Evolutionary conservation across 2,888 invertebrate genomes (phyloP).

Genomic region (Oscheius myriophilus): DNA sequence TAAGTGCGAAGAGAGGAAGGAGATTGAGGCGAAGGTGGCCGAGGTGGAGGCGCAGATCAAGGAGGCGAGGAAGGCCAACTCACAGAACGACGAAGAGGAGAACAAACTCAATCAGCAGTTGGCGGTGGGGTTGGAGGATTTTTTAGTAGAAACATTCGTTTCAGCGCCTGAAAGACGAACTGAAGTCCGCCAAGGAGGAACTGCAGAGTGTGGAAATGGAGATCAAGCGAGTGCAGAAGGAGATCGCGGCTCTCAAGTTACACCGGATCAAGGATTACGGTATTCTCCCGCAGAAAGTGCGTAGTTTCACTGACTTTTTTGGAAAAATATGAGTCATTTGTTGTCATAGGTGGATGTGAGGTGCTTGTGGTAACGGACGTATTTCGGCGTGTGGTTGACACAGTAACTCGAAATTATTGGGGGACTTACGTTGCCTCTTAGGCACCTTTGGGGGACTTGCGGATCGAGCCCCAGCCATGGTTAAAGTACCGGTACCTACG

Average conservation of each 20-base stretch:
- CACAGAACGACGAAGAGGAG: slow-evolving; percentile 14
- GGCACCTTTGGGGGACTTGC: too few species aligned
- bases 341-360: too few species aligned
- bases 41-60: slow-evolving; percentile 3
- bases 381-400: too few species aligned
- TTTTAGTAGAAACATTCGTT: background rate
- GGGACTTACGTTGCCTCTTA: too few species aligned
- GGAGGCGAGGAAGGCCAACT: slow-evolving; percentile 11
- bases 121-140: too few species aligned
- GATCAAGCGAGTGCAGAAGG: background rate
- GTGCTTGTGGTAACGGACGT: too few species aligned
- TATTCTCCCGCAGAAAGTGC: slow-evolving; percentile 19
- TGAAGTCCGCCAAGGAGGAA: background rate
- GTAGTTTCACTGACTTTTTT: too few species aligned
- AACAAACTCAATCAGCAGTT: background rate
- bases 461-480: too few species aligned
- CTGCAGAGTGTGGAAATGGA: background rate
- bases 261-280: slow-evolving; percentile 28
- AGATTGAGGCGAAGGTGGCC: background rate
- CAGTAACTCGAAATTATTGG: too few species aligned
- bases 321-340: too few species aligned
- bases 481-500: too few species aligned
- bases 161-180: slow-evolving; percentile 14
- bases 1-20: background rate
- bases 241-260: slow-evolving; percentile 5